These are phyloP conservation scores for Adelognathus sp. DNA, from an alignment of 2,888 invertebrate genomes.

Conservation along the genomic window DNA sequence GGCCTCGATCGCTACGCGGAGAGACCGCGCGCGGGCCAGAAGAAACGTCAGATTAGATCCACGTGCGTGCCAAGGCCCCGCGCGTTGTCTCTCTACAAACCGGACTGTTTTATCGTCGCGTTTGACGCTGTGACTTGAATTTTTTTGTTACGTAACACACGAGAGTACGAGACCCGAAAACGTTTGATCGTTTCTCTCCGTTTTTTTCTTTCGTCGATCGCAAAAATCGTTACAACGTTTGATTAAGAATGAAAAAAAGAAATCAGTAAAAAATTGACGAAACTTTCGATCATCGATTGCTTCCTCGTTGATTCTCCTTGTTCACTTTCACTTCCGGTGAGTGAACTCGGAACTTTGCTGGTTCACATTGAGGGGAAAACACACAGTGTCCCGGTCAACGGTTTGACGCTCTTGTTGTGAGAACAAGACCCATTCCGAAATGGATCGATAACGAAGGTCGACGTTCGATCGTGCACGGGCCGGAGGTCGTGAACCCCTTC, in stretches of 20 bases:
- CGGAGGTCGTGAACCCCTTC: slow-evolving; percentile 58
- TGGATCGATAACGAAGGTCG: slow-evolving; percentile 54
- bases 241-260: too few relatives aligned
- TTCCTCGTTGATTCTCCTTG: background rate
- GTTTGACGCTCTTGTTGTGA: background rate
- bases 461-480: slow-evolving; percentile 49
- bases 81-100: slow-evolving; percentile 14
- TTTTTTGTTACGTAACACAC: slow-evolving; percentile 44
- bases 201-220: too few relatives aligned
- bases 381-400: background rate
- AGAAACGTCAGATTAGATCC: slow-evolving; percentile 61
- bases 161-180: background rate
- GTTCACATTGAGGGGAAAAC: background rate
- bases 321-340: background rate
- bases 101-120: slow-evolving; percentile 45
- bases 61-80: slow-evolving; percentile 61
- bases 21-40: too few relatives aligned
- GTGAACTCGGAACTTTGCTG: background rate
- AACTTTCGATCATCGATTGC: background rate
- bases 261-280: background rate
- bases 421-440: slow-evolving; percentile 16
- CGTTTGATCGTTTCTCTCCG: background rate
- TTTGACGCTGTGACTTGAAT: background rate
- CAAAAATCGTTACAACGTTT: too few relatives aligned
- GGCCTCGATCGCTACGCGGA: slow-evolving; percentile 51